Percentiles rank a stretch among this genome's conserved stretches.
Conservation (phyloP, 2,888 invertebrate genomes). For the Macaria notata region DNA sequence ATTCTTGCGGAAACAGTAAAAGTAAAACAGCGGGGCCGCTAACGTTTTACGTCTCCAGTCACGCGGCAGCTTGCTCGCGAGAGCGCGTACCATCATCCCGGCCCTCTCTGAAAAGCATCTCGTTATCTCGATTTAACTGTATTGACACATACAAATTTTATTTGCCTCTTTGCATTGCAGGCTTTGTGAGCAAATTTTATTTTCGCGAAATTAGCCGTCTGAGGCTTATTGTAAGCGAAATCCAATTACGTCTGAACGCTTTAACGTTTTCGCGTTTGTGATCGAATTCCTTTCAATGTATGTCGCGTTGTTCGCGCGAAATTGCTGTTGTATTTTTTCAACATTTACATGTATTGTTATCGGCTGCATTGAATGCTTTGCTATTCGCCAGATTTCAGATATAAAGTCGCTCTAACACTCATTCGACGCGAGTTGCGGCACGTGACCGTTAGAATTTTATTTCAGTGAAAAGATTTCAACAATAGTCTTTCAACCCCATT, state of each 20-base stretch:
- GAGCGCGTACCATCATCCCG: conserved; percentile 48
- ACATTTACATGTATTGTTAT: conserved; percentile 16
- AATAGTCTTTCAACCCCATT: too few relatives aligned
- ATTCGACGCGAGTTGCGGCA: neutral
- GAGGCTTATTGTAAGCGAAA: conserved; percentile 58
- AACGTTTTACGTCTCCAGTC: conserved; percentile 45
- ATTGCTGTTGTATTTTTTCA: conserved; percentile 11
- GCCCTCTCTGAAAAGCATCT: conserved; percentile 62
- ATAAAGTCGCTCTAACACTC: neutral
- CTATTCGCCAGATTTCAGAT: neutral
- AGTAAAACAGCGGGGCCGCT: conserved; percentile 15
- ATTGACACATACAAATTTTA: conserved; percentile 75
- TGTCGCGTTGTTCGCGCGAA: conserved; percentile 15
- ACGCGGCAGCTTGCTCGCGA: conserved; percentile 66
- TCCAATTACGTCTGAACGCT: conserved; percentile 58
- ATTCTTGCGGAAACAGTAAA: neutral
- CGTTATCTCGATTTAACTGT: conserved; percentile 74
- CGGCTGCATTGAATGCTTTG: conserved; percentile 8
- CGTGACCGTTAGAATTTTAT: neutral
- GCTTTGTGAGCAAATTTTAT: conserved; percentile 70
- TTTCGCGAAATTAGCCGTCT: conserved; percentile 57
- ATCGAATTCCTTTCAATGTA: conserved; percentile 45
- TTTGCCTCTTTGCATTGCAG: conserved; percentile 61
- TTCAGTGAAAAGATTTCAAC: too few relatives aligned
- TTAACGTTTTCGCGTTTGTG: conserved; percentile 43